Evolutionary conservation across 2,797 vertebrate species (phyloP).

Genomic region (Uromys caudimaculatus): DNA sequence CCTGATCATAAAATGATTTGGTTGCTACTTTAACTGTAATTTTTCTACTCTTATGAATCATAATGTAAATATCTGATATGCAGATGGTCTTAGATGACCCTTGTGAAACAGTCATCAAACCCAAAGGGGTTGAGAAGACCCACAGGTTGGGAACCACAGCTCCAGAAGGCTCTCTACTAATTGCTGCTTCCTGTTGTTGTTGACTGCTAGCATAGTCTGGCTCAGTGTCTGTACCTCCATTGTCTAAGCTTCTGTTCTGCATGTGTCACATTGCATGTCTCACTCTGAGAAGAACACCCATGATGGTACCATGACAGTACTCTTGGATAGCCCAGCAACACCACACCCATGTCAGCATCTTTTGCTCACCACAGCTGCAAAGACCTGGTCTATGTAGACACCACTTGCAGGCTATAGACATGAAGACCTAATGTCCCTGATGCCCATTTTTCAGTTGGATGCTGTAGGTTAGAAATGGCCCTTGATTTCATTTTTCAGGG

Average conservation of each 20-base stretch:
- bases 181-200: background rate
- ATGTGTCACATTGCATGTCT: background rate
- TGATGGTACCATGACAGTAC: background rate
- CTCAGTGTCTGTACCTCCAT: background rate
- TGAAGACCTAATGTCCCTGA: background rate
- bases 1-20: background rate
- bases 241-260: background rate
- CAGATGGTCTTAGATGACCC: background rate
- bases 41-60: background rate
- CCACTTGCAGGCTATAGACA: background rate
- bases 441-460: background rate
- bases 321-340: background rate
- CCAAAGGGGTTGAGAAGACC: too few relatives aligned
- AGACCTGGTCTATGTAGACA: background rate
- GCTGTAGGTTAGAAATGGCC: background rate
- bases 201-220: fast-evolving
- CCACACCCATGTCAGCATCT: background rate
- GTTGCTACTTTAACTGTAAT: background rate
- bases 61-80: background rate
- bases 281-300: background rate
- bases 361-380: background rate
- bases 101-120: background rate
- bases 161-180: fast-evolving
- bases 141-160: background rate
- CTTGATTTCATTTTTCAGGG: background rate